A percentile compares a stretch with the other conserved stretches of the same genome.
These are phyloP conservation scores for Clupea harengus DNA, from an alignment of 2,113 vertebrate genomes.

Conservation along the genomic window DNA sequence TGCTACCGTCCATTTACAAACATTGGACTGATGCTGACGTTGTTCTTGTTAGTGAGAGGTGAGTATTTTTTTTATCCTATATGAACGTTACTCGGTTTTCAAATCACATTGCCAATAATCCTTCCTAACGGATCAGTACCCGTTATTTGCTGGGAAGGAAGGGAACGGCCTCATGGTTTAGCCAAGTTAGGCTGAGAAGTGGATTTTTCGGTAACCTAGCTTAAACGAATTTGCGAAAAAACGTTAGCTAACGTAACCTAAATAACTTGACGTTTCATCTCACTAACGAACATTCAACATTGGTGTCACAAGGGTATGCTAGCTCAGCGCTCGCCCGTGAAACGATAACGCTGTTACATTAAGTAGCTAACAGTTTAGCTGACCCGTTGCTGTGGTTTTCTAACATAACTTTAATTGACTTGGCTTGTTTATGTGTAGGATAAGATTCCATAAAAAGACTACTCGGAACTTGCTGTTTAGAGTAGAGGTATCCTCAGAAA, in stretches of 20 bases:
- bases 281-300: background rate
- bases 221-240: background rate
- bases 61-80: conserved; percentile 36
- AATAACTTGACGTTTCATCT: background rate
- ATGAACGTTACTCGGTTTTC: background rate
- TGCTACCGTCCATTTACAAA: conserved; percentile 67
- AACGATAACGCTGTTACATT: background rate
- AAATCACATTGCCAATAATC: background rate
- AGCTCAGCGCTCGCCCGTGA: background rate
- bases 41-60: conserved; percentile 80
- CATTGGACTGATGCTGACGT: conserved; percentile 76
- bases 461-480: background rate
- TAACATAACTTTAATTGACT: background rate
- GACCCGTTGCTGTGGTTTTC: background rate
- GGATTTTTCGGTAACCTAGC: background rate
- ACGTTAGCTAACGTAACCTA: background rate
- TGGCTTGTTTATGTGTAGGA: background rate
- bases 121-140: background rate
- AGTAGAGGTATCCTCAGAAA: background rate
- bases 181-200: background rate
- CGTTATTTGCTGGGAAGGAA: background rate
- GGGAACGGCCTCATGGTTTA: background rate
- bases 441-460: background rate
- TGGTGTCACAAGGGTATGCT: background rate
- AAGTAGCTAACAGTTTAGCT: background rate